These are phyloP conservation scores for Gambusia yucatana DNA, from an alignment of 2,797 vertebrate species.

Conservation along the genomic window DNA sequence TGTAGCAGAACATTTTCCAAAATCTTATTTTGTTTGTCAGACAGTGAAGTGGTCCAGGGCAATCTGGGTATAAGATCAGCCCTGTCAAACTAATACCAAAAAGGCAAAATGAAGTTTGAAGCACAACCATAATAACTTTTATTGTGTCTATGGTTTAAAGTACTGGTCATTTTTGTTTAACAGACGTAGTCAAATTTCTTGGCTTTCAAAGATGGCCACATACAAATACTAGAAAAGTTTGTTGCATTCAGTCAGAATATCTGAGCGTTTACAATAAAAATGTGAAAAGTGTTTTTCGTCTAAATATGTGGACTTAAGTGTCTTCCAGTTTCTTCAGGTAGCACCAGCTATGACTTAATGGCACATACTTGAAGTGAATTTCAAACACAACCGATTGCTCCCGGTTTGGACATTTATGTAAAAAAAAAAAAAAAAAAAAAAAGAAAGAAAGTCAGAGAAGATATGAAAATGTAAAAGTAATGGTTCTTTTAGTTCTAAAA, in stretches of 20 bases:
- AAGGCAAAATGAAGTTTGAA: not conserved
- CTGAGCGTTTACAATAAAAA: not conserved
- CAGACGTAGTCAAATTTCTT: too few species aligned
- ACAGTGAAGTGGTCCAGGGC: not conserved
- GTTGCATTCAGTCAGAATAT: not conserved
- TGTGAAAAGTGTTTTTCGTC: not conserved
- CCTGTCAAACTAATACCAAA: not conserved
- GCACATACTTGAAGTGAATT: not conserved
- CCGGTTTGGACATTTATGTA: not conserved
- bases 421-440: not conserved
- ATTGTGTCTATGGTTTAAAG: too few species aligned
- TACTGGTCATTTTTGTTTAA: too few species aligned
- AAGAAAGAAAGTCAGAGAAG: not conserved
- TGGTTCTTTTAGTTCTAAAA: not conserved
- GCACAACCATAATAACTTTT: too few species aligned
- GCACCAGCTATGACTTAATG: not conserved
- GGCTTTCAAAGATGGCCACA: too few species aligned
- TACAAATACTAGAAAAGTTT: not conserved
- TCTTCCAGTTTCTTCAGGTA: not conserved
- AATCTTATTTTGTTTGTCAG: not conserved
- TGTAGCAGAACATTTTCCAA: not conserved
- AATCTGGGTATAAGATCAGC: not conserved
- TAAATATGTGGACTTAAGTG: not conserved
- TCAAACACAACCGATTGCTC: not conserved
- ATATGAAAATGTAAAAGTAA: not conserved